Evolutionary conservation across 2,113 vertebrate species (phyloP).

Genomic region (Petromus typicus): DNA sequence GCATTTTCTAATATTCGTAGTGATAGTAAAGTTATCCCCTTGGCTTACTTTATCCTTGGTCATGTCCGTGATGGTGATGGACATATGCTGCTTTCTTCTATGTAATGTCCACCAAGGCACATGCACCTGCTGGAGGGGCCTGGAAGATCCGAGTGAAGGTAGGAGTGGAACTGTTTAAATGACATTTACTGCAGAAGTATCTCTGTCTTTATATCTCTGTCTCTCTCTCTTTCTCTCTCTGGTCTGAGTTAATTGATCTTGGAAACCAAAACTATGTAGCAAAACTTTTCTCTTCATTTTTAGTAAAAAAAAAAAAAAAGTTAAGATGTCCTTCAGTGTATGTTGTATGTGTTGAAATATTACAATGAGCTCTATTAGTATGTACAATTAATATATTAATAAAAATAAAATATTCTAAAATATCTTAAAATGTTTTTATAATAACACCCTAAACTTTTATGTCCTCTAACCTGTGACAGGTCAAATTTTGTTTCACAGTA

Average conservation of each 20-base stretch:
- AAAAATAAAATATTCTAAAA: not conserved
- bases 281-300: conserved; percentile 20
- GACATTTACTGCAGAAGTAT: not conserved
- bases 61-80: not conserved
- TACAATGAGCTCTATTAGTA: not conserved
- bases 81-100: not conserved
- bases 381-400: not conserved
- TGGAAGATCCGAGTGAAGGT: not conserved
- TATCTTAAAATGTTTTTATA: not conserved
- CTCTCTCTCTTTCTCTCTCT: not conserved
- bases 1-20: conserved; percentile 27
- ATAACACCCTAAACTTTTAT: not conserved
- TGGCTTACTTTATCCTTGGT: not conserved
- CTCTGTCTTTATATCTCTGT: too few relatives aligned
- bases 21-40: conserved; percentile 15
- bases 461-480: not conserved
- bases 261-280: conserved; percentile 6
- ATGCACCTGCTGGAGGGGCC: fast-evolving
- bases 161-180: not conserved
- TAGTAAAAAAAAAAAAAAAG: not conserved
- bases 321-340: not conserved
- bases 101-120: not conserved
- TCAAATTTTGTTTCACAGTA: not conserved
- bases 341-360: not conserved
- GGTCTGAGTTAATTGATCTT: not conserved